Conservation (phyloP, 2,888 invertebrate genomes). For the Lymantria monacha region DNA sequence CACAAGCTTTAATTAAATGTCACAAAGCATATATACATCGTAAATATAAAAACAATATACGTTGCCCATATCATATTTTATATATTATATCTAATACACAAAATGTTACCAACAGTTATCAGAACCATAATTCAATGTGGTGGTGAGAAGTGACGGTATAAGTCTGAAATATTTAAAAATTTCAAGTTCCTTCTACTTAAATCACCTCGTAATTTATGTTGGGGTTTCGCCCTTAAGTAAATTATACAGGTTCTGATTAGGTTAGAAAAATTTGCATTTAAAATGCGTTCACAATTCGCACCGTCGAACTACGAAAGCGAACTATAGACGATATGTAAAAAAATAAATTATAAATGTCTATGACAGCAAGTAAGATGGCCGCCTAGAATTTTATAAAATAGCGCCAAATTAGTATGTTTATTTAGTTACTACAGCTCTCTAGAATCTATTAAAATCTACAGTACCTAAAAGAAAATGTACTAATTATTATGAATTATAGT, state of each 20-base stretch:
- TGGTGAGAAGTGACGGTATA: slow-evolving; percentile 72
- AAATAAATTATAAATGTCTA: slow-evolving; percentile 23
- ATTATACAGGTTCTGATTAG: slow-evolving; percentile 83
- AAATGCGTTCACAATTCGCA: slow-evolving; percentile 58
- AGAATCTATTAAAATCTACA: slow-evolving; percentile 43
- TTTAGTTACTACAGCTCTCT: slow-evolving; percentile 50
- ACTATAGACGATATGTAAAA: slow-evolving; percentile 40
- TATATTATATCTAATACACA: slow-evolving; percentile 31
- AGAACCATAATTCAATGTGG: slow-evolving; percentile 67
- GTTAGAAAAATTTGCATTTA: slow-evolving; percentile 59
- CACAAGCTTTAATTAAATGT: slow-evolving; percentile 58
- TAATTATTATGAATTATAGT: slow-evolving; percentile 34
- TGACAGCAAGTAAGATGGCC: slow-evolving; percentile 28
- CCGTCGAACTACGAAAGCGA: slow-evolving; percentile 65
- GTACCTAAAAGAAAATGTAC: slow-evolving; percentile 59
- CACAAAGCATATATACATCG: slow-evolving; percentile 47
- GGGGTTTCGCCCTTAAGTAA: slow-evolving; percentile 70
- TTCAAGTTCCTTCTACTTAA: slow-evolving; percentile 77
- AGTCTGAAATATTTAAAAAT: slow-evolving; percentile 60
- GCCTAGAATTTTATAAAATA: slow-evolving; percentile 28
- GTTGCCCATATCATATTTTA: slow-evolving; percentile 29
- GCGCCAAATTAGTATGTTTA: slow-evolving; percentile 28
- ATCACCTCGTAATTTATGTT: slow-evolving; percentile 83
- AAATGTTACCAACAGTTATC: slow-evolving; percentile 68
- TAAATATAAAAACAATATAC: background rate